Conservation (phyloP, 2,113 vertebrate genomes). For the Toxotes jaculatrix region DNA sequence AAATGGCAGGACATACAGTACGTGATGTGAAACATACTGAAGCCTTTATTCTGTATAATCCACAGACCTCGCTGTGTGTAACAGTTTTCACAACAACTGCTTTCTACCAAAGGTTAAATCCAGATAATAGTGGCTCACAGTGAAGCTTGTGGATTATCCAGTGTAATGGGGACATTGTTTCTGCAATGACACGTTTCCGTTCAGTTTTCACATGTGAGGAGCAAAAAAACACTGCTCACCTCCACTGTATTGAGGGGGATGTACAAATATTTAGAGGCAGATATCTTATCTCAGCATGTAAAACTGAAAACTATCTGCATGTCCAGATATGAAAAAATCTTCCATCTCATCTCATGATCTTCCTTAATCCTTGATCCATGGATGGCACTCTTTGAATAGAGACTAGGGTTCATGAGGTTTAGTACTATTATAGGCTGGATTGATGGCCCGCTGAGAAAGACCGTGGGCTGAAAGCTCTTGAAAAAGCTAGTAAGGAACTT, state of each 20-base stretch:
- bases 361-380: not conserved
- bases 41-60: not conserved
- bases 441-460: not conserved
- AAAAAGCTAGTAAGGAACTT: not conserved
- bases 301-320: not conserved
- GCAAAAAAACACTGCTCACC: not conserved
- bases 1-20: not conserved
- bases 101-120: not conserved
- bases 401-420: not conserved
- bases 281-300: not conserved
- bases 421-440: not conserved
- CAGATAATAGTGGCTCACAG: not conserved
- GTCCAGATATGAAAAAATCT: not conserved
- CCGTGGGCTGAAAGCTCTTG: not conserved
- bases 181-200: not conserved
- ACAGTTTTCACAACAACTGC: not conserved
- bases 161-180: not conserved
- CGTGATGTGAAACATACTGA: not conserved
- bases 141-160: constrained; percentile 9
- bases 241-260: not conserved
- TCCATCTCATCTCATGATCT: not conserved
- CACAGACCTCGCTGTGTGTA: not conserved
- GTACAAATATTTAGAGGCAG: not conserved
- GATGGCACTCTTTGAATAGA: not conserved
- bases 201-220: not conserved